phyloP scores from a whole-genome alignment of 2,888 invertebrate genomes.

The Charanyca ferruginea region DNA sequence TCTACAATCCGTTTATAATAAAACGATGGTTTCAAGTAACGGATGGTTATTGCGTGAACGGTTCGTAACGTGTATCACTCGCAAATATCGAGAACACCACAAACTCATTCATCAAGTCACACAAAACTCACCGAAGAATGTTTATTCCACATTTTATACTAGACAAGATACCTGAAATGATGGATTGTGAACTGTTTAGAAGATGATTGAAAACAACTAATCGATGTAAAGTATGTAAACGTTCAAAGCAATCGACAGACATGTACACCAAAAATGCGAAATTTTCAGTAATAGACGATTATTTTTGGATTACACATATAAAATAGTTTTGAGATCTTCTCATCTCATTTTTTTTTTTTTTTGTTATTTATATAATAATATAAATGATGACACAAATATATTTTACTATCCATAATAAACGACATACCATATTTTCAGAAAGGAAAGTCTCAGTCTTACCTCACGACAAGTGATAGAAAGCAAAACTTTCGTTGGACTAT shows the following conservation, averaged over 20 bases:
- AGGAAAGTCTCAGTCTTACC: conserved; percentile 82
- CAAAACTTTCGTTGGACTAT: conserved; percentile 78
- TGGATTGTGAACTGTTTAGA: conserved; percentile 22
- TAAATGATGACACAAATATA: conserved; percentile 53
- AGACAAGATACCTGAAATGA: conserved; percentile 15
- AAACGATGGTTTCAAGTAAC: neutral
- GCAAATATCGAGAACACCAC: conserved; percentile 38
- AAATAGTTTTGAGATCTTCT: conserved; percentile 56
- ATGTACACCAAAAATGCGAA: conserved; percentile 34
- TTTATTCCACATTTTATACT: conserved; percentile 26
- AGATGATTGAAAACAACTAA: conserved; percentile 22
- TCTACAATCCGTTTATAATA: neutral
- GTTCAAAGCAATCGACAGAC: conserved; percentile 37
- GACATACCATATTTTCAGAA: conserved; percentile 67
- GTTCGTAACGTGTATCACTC: conserved; percentile 23
- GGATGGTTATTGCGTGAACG: conserved; percentile 3
- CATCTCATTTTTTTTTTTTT: conserved; percentile 46
- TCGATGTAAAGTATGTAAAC: conserved; percentile 34
- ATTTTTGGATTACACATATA: conserved; percentile 55
- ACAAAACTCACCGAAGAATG: conserved; percentile 32
- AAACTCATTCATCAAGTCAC: conserved; percentile 27
- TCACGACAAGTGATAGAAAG: conserved; percentile 74
- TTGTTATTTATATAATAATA: conserved; percentile 48
- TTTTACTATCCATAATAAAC: conserved; percentile 57
- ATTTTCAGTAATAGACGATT: conserved; percentile 37